These are phyloP conservation scores for Lordiphosa clarofinis DNA, from an alignment of 1,140 invertebrate species.

Conservation along the genomic window DNA sequence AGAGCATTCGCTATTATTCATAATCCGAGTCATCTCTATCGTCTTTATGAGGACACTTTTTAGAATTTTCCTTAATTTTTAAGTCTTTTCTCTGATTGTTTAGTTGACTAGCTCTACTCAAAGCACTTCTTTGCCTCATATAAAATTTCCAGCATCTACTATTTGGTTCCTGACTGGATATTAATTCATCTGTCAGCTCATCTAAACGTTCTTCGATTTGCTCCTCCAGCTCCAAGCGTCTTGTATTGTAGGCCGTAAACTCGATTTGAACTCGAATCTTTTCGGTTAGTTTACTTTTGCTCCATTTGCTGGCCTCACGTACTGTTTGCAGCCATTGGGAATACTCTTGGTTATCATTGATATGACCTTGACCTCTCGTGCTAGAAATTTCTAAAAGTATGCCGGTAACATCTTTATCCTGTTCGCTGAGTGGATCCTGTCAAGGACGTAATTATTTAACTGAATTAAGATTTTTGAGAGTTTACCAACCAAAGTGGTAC, in stretches of 20 bases:
- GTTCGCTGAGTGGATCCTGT: constrained; percentile 1
- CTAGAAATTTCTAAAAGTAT: not conserved
- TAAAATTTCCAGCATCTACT: constrained; percentile 11
- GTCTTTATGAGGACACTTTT: not conserved
- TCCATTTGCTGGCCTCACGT: constrained; percentile 1
- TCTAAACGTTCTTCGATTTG: constrained; percentile 13
- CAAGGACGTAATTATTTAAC: not conserved
- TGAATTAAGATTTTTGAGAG: not conserved
- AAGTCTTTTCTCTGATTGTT: constrained; percentile 5
- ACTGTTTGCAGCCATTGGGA: not conserved
- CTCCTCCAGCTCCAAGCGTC: constrained; percentile 17
- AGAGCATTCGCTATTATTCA: not conserved
- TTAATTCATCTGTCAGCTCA: not conserved
- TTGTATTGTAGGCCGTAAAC: not conserved
- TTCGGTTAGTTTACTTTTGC: not conserved
- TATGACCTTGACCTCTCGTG: not conserved
- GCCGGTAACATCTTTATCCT: not conserved
- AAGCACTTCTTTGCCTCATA: not conserved
- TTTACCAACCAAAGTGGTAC: not conserved
- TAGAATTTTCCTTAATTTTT: constrained; percentile 1
- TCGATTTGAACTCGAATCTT: not conserved
- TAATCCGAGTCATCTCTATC: not conserved
- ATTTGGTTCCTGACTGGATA: not conserved
- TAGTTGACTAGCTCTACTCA: not conserved
- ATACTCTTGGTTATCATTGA: not conserved